phyloP scores from a whole-genome alignment of 2,888 invertebrate species.

The Leptinotarsa haldemani region DNA sequence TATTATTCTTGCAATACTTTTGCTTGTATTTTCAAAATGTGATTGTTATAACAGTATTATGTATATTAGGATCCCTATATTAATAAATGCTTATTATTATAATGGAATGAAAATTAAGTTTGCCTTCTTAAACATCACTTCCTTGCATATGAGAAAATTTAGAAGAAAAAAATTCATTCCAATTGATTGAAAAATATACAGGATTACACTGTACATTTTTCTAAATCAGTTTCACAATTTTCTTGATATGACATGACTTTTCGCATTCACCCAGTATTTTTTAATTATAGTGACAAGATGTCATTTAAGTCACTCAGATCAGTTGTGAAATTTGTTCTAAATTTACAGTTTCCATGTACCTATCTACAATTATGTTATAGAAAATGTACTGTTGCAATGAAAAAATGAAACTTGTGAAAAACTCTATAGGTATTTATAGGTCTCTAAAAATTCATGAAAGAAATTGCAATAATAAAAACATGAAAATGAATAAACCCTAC shows the following conservation, averaged over 20 bases:
- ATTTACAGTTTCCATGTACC: not conserved
- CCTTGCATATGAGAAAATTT: too few species aligned
- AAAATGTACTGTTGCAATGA: conserved; percentile 5
- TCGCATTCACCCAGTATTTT: not conserved
- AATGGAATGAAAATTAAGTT: too few species aligned
- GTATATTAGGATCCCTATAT: too few species aligned
- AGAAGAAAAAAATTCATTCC: too few species aligned
- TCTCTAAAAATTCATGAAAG: not conserved
- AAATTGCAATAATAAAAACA: not conserved
- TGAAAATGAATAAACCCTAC: not conserved
- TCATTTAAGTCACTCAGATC: not conserved
- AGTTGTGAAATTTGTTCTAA: not conserved
- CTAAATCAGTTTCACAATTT: too few species aligned
- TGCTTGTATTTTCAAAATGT: too few species aligned
- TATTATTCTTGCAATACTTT: too few species aligned
- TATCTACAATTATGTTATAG: not conserved
- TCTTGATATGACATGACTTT: not conserved
- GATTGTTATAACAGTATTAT: too few species aligned
- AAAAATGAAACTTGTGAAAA: conserved; percentile 1
- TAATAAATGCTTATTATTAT: too few species aligned
- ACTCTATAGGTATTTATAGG: not conserved
- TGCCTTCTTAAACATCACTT: too few species aligned
- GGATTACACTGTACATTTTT: too few species aligned
- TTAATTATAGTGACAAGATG: not conserved
- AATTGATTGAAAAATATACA: too few species aligned